These are phyloP conservation scores for Molossus molossus DNA, from an alignment of 2,797 vertebrate species.

Conservation along the genomic window DNA sequence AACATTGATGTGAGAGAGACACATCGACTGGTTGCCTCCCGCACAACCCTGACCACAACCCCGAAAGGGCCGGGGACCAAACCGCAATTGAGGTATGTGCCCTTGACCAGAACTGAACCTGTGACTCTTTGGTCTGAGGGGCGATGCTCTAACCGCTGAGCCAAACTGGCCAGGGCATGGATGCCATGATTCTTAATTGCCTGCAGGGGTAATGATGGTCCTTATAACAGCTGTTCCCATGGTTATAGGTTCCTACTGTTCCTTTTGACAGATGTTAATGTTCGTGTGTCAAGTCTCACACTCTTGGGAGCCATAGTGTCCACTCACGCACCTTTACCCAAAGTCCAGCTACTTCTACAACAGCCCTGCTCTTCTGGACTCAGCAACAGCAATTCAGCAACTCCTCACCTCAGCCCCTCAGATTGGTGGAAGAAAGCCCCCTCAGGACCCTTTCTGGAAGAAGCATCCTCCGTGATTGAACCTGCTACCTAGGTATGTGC, in stretches of 20 bases:
- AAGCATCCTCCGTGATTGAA: background rate
- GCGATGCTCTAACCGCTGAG: too few relatives aligned
- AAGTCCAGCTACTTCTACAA: conserved; percentile 95
- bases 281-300: conserved; percentile 96
- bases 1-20: too few relatives aligned
- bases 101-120: too few relatives aligned
- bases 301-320: conserved; percentile 95
- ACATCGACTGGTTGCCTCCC: too few relatives aligned
- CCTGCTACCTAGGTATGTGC: too few relatives aligned
- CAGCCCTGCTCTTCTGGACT: conserved; percentile 92
- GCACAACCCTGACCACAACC: too few relatives aligned
- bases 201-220: background rate
- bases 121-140: too few relatives aligned
- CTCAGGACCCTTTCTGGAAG: conserved; percentile 78
- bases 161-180: background rate
- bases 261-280: conserved; percentile 94
- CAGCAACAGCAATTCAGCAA: conserved; percentile 74
- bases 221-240: background rate
- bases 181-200: background rate
- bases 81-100: too few relatives aligned
- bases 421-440: conserved; percentile 85
- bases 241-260: background rate
- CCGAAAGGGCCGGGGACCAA: too few relatives aligned
- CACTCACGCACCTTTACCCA: conserved; percentile 95
- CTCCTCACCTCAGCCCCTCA: conserved; percentile 81